Evolutionary conservation across 2,113 vertebrate genomes (phyloP).

Genomic region (Pelodiscus sinensis): DNA sequence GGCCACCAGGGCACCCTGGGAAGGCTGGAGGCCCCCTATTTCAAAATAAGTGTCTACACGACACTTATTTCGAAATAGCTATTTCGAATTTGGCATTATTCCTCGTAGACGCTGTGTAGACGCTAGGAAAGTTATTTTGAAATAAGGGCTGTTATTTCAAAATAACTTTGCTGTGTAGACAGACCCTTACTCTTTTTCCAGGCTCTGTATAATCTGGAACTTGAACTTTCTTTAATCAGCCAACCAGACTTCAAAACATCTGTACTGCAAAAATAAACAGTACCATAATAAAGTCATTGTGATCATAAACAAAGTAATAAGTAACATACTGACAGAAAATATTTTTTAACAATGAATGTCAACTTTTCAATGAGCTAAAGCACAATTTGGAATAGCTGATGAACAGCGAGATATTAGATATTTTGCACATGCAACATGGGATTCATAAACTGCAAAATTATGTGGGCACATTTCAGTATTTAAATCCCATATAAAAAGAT

Average conservation of each 20-base stretch:
- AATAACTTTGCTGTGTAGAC: no score
- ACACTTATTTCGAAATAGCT: no score
- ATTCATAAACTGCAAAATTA: constrained; percentile 45
- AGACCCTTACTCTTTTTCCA: neutral
- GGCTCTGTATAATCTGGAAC: neutral
- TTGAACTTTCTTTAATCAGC: neutral
- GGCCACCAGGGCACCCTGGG: no score
- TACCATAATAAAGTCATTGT: constrained; percentile 55
- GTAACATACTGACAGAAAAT: constrained; percentile 46
- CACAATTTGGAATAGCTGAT: neutral
- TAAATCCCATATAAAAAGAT: constrained; percentile 63
- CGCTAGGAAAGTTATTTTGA: no score
- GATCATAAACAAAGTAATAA: constrained; percentile 64
- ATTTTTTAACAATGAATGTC: constrained; percentile 36
- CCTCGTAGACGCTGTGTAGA: no score
- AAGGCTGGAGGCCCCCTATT: no score
- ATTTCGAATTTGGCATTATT: no score
- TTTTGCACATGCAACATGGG: neutral
- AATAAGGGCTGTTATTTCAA: no score
- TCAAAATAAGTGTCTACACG: no score
- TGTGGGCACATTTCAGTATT: constrained; percentile 58
- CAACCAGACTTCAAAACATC: constrained; percentile 29
- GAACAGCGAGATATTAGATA: neutral
- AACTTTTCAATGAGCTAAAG: constrained; percentile 60
- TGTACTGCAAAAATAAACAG: constrained; percentile 45